Percentiles rank a stretch among this genome's conserved stretches.
These are phyloP conservation scores for Campoletis sonorensis DNA, from an alignment of 1,140 invertebrate genomes.

Conservation along the genomic window DNA sequence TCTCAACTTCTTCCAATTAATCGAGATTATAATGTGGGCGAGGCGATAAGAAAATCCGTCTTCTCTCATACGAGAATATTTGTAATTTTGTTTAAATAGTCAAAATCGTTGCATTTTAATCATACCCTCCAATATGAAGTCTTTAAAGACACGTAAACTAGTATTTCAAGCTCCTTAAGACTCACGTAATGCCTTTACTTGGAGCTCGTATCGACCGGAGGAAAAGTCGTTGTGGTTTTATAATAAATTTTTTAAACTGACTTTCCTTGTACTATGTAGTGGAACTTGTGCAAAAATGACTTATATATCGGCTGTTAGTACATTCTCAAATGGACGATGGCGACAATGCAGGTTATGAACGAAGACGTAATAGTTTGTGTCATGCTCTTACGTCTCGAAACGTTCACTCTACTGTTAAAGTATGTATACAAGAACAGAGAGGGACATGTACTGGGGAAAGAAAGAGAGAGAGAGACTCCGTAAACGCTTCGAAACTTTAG, in stretches of 20 bases:
- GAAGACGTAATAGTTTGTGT: not conserved
- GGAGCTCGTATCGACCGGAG: conserved; percentile 17
- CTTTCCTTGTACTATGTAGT: conserved; percentile 3
- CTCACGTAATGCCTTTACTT: conserved; percentile 5
- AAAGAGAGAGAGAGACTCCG: not conserved
- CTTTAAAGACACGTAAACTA: not conserved
- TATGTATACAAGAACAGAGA: not conserved
- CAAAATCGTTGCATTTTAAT: not conserved
- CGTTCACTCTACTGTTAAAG: not conserved
- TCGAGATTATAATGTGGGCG: too few relatives aligned
- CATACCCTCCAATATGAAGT: not conserved
- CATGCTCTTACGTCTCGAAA: not conserved
- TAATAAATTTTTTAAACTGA: conserved; percentile 26
- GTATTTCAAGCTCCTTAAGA: not conserved
- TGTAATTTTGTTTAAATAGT: not conserved
- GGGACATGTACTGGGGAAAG: not conserved
- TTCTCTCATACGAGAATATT: too few relatives aligned
- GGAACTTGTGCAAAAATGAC: not conserved
- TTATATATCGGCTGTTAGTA: not conserved
- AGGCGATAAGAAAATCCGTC: too few relatives aligned
- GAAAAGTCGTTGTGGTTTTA: conserved; percentile 3
- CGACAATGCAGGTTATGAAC: not conserved
- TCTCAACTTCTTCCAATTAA: not conserved
- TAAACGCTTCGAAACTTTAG: not conserved
- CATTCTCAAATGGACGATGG: not conserved